Evolutionary conservation across 2,113 vertebrate species (phyloP).

Genomic region (Hippopotamus amphibius): DNA sequence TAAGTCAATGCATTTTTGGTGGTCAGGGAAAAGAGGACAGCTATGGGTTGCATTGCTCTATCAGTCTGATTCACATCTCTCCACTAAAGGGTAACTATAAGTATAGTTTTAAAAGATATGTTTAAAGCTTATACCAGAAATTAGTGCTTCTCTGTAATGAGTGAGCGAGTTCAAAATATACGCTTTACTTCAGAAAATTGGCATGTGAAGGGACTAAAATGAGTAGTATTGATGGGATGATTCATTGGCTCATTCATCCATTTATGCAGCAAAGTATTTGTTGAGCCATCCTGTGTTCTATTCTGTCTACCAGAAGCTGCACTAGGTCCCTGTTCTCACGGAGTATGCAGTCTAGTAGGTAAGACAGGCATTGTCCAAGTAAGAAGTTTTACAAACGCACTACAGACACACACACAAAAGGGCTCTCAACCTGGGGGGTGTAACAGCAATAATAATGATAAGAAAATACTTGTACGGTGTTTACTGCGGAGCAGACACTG

Average conservation of each 20-base stretch:
- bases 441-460: neutral
- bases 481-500: neutral
- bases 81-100: neutral
- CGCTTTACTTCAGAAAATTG: slow-evolving; percentile 16
- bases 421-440: neutral
- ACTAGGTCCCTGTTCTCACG: neutral
- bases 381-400: slow-evolving; percentile 13
- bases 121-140: neutral
- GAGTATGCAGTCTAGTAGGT: neutral
- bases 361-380: neutral
- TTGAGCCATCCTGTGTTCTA: neutral
- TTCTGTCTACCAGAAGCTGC: neutral
- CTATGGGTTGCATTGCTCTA: neutral
- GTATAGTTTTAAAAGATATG: neutral
- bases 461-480: neutral
- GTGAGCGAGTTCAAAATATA: neutral
- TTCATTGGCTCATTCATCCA: neutral
- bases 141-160: neutral
- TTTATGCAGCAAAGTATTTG: neutral
- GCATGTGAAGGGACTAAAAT: neutral
- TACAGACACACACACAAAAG: neutral
- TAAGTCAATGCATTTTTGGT: neutral
- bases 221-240: neutral
- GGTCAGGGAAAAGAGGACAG: neutral
- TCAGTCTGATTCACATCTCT: neutral